phyloP scores from a whole-genome alignment of 2,888 invertebrate species.

The Ormyrus nitidulus region DNA sequence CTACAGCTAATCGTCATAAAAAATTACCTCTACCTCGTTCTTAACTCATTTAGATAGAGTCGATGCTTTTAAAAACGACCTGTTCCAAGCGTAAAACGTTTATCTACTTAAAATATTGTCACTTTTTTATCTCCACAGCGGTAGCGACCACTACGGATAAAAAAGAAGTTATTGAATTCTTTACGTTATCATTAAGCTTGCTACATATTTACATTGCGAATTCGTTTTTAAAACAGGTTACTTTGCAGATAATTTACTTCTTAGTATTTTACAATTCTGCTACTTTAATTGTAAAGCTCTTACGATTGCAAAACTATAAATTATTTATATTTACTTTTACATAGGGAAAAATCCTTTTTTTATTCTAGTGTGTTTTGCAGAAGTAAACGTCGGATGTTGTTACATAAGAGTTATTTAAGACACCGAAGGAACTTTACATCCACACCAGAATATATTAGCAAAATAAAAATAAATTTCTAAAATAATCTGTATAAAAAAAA shows the following conservation, averaged over 20 bases:
- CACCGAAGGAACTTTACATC: no score
- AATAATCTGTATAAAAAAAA: not conserved
- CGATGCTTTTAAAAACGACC: slow-evolving; percentile 65
- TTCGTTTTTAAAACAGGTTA: slow-evolving; percentile 2
- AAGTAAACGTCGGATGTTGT: no score
- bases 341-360: not conserved
- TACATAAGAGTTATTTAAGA: no score
- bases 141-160: slow-evolving; percentile 34
- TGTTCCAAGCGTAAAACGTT: slow-evolving; percentile 61
- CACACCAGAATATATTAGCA: not conserved
- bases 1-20: slow-evolving; percentile 61
- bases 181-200: slow-evolving; percentile 8
- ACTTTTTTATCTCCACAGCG: slow-evolving; percentile 47
- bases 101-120: slow-evolving; percentile 65
- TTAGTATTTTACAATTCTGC: not conserved
- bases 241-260: slow-evolving; percentile 7
- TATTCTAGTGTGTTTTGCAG: no score
- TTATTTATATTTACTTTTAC: not conserved
- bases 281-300: slow-evolving; percentile 1
- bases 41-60: slow-evolving; percentile 62
- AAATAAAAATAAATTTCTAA: slow-evolving; percentile 1
- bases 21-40: slow-evolving; percentile 62
- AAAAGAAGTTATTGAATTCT: slow-evolving; percentile 31
- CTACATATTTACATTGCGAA: slow-evolving; percentile 17
- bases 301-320: slow-evolving; percentile 1